Evolutionary conservation across 2,797 vertebrate species (phyloP).

Genomic region (Botia almorhae): DNA sequence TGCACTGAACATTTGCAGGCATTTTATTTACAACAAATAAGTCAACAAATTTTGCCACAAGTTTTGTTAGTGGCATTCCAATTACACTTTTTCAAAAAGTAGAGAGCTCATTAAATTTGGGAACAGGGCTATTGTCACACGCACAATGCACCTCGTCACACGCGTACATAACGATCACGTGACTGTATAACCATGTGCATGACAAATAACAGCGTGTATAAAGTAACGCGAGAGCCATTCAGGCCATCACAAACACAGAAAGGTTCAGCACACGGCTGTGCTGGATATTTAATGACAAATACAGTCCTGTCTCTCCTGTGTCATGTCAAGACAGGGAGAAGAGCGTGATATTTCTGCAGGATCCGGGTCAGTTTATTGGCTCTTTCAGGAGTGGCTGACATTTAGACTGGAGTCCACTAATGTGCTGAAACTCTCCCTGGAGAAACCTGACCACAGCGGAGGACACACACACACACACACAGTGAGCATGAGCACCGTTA

Average conservation of each 20-base stretch:
- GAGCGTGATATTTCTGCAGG: constrained; percentile 57
- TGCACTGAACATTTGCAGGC: not conserved
- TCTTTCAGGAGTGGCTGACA: constrained; percentile 58
- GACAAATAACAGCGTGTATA: constrained; percentile 14
- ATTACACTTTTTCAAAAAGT: too few relatives aligned
- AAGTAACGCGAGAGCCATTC: constrained; percentile 9
- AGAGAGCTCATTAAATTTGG: not conserved
- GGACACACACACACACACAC: not conserved
- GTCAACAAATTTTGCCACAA: not conserved
- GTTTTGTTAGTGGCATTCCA: too few relatives aligned
- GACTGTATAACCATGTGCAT: not conserved
- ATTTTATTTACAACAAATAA: not conserved
- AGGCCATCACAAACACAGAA: constrained; percentile 7
- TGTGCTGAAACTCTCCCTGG: constrained; percentile 37
- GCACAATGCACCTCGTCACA: not conserved
- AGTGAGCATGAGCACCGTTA: not conserved
- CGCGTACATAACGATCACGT: not conserved
- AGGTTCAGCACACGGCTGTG: constrained; percentile 13
- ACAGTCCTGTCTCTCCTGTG: constrained; percentile 30
- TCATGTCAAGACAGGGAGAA: constrained; percentile 43
- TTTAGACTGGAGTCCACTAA: constrained; percentile 55
- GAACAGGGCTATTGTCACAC: not conserved
- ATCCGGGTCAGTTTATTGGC: constrained; percentile 53
- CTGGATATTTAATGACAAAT: constrained; percentile 42
- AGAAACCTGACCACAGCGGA: not conserved